Percentiles rank a stretch among this genome's conserved stretches.
These are phyloP conservation scores for Leptinotarsa lineolata DNA, from an alignment of 1,140 invertebrate species.

Conservation along the genomic window DNA sequence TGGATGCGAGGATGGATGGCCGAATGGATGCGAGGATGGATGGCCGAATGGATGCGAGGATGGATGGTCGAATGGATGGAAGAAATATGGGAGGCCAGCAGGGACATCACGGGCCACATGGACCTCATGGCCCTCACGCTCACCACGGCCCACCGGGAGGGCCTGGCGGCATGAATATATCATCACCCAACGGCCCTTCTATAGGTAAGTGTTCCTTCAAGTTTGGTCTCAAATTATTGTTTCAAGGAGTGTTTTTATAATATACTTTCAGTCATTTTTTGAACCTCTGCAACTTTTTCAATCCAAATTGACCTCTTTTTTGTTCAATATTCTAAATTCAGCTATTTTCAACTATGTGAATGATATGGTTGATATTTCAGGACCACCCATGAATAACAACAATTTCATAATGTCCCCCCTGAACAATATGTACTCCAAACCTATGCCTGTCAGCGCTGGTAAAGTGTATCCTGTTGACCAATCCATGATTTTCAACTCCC, in stretches of 20 bases:
- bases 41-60: constrained; percentile 63
- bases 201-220: neutral
- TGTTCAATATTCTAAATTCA: neutral
- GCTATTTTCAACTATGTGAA: neutral
- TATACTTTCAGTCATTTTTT: too few relatives aligned
- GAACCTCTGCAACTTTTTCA: too few relatives aligned
- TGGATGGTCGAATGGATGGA: constrained; percentile 52
- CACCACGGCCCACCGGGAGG: constrained; percentile 44
- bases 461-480: constrained; percentile 95
- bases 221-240: too few relatives aligned
- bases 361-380: constrained; percentile 31
- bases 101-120: constrained; percentile 49
- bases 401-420: constrained; percentile 64
- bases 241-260: too few relatives aligned
- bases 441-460: constrained; percentile 87
- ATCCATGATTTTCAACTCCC: constrained; percentile 97
- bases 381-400: constrained; percentile 59
- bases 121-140: constrained; percentile 54
- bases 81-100: constrained; percentile 73
- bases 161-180: constrained; percentile 56
- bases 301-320: neutral
- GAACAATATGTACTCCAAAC: constrained; percentile 69
- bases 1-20: too few relatives aligned
- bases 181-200: constrained; percentile 55
- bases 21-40: constrained; percentile 54